Conservation (phyloP, 2,113 vertebrate species). For the Ramphastos sulfuratus region DNA sequence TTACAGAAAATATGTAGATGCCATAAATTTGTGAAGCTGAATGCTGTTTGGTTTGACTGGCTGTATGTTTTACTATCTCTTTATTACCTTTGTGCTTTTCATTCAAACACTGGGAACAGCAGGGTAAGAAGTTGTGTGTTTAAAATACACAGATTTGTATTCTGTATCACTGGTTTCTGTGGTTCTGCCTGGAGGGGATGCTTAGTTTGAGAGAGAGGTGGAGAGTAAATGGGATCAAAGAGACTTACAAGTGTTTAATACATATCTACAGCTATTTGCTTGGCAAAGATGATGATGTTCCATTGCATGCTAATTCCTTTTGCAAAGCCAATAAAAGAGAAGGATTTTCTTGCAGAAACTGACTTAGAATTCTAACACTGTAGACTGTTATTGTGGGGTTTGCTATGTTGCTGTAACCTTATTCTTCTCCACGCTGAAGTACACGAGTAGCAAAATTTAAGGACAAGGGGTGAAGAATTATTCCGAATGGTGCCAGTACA, state of each 20-base stretch:
- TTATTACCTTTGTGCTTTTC: not conserved
- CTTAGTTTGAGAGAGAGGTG: slow-evolving; percentile 60
- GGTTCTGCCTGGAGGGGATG: not conserved
- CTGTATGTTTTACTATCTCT: not conserved
- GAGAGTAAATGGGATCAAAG: slow-evolving; percentile 63
- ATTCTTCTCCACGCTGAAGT: not conserved
- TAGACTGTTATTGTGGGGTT: not conserved
- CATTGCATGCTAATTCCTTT: slow-evolving; percentile 45
- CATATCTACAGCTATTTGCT: slow-evolving; percentile 47
- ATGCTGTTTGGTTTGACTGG: not conserved
- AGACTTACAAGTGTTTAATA: slow-evolving; percentile 54
- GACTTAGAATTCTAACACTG: not conserved
- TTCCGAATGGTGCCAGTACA: not conserved
- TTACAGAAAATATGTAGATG: not conserved
- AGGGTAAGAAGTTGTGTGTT: not conserved
- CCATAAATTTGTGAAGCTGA: not conserved
- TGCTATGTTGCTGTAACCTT: not conserved
- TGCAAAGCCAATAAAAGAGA: slow-evolving; percentile 48
- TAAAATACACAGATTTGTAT: not conserved
- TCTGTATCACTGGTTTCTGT: not conserved
- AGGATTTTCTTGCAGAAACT: not conserved
- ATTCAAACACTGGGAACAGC: not conserved
- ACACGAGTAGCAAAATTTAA: not conserved
- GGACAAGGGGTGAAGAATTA: slow-evolving; percentile 9
- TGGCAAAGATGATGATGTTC: slow-evolving; percentile 46